phyloP scores from a whole-genome alignment of 2,888 invertebrate species.

The Mythimna albipuncta region DNA sequence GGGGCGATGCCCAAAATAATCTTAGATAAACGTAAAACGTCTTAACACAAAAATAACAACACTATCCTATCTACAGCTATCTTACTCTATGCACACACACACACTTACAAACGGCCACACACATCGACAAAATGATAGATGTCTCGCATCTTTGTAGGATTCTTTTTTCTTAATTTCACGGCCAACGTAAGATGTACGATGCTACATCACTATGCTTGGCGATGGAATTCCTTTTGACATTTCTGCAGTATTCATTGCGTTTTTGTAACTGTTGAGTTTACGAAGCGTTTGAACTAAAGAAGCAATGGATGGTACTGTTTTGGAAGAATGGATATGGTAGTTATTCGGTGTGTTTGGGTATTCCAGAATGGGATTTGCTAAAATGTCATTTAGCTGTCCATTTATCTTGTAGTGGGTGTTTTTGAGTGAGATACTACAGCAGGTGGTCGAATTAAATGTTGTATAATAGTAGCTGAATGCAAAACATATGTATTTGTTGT shows the following conservation, averaged over 20 bases:
- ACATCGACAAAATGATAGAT: conserved; percentile 44
- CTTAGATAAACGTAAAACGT: neutral
- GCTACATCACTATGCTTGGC: conserved; percentile 6
- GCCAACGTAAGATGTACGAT: conserved; percentile 32
- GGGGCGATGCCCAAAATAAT: neutral
- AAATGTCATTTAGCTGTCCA: conserved; percentile 26
- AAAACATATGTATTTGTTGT: conserved; percentile 27
- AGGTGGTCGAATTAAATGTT: conserved; percentile 30
- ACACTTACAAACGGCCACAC: conserved; percentile 1
- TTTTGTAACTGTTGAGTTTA: fast-evolving
- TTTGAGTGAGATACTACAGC: conserved; percentile 26
- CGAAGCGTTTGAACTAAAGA: fast-evolving
- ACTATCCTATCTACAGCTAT: conserved; percentile 14
- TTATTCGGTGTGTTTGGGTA: neutral
- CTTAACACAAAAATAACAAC: neutral
- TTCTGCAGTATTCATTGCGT: conserved; percentile 13
- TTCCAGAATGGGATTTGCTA: conserved; percentile 9
- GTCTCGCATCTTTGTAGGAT: conserved; percentile 12
- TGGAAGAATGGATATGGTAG: neutral
- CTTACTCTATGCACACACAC: conserved; percentile 30
- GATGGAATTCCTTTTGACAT: conserved; percentile 12
- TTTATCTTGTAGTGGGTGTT: conserved; percentile 35
- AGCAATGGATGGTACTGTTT: neutral
- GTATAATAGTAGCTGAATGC: conserved; percentile 21
- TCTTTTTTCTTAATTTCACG: conserved; percentile 50